Base-by-base conservation (phyloP, 2,888 invertebrate genomes). In the Pedicia rivosa region DNA sequence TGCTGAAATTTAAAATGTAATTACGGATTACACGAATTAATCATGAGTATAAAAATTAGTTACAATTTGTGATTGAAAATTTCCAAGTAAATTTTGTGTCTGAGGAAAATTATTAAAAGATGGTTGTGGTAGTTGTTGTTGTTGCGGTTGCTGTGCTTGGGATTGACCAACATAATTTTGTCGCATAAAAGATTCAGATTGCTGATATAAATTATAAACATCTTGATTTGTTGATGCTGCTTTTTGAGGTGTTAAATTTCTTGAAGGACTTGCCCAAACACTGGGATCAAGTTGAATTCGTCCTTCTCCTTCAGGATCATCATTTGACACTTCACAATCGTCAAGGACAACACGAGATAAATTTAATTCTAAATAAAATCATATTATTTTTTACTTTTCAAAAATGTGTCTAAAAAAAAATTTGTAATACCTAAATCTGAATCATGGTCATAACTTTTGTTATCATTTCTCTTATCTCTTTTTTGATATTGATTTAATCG, bases 231-330 rank as follows among this genome's bases (percentile, higher is more conserved):
- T 40, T 15, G 27, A 37, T 20, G 34, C 22, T 15, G 16, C 49
- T 34, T 10, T 47, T 27, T 35, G 48, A 38, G 55, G 46, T 43
- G 53, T 53, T 4, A 50, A 47, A 38, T 55, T 45, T 43, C 53
- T 53, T 4, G 49, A 47, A 15, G 59, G 57, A 46, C 57, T 58
- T 16, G 63, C 57, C 68, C 68, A 68, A 12, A 68, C 67, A 30
- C 62, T 63, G 1, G 67, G 63, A 46, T 59, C 57, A 35, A 59
- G 44, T 36, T 50, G 52, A n/a, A 55, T 44, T 8, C 53, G 47
- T 13, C 46, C 51, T 42, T 54, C 56, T 13, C 46, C 51, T 42
- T 54, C 56, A 40, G 49, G 53, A 20, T 59, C 59, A 35, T 54
- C 53, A 44, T 42, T 47, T n/a, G 45, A 46, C 19, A 54, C 44